Conservation (phyloP, 2,113 vertebrate genomes). For the Genyomyrus donnyi region DNA sequence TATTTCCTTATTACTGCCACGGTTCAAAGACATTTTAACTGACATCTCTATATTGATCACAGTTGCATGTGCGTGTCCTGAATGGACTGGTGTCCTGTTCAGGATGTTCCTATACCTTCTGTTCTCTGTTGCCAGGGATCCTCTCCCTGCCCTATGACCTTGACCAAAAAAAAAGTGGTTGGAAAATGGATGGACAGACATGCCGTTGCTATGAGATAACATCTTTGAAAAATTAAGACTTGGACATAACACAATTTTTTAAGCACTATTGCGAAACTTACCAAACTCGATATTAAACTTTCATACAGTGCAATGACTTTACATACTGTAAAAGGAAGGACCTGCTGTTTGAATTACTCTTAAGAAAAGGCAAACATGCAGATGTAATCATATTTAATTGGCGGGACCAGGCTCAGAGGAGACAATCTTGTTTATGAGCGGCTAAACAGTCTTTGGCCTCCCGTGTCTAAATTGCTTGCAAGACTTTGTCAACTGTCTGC, state of each 20-base stretch:
- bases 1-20: background rate
- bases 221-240: background rate
- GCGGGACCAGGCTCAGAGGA: background rate
- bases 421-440: background rate
- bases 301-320: background rate
- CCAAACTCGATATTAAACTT: background rate
- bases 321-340: background rate
- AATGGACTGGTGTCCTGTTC: background rate
- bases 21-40: background rate
- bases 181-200: background rate
- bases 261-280: background rate
- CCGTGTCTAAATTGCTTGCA: slow-evolving; percentile 6
- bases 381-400: background rate
- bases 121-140: background rate
- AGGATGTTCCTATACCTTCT: background rate
- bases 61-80: background rate
- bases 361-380: background rate
- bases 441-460: background rate
- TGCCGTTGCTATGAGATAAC: background rate
- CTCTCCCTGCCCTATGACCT: background rate
- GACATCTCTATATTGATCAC: background rate
- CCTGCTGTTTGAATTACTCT: background rate
- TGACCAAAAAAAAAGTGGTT: background rate
- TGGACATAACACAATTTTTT: background rate
- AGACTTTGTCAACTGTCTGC: background rate